Evolutionary conservation across 2,797 vertebrate genomes (phyloP), one percentile per base, ranked within the genome.

Genomic region (Kryptolebias ocellatus): DNA sequence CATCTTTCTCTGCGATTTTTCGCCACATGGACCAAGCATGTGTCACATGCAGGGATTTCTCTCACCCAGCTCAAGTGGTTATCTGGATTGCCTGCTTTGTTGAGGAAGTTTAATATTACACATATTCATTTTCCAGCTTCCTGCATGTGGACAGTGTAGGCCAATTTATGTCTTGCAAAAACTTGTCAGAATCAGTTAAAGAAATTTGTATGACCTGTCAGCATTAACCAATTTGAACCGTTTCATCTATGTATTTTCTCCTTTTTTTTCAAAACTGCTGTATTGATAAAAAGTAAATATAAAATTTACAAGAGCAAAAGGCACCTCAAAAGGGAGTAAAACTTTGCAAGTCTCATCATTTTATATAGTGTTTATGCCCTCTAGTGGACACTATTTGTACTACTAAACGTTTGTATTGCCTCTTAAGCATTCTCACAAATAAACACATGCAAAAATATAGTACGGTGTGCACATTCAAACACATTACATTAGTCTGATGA

Each of bases 1-100:
- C 77, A 87, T 87, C 83, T 66, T 72, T 66, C 78, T 37, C 55
- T 51, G 74, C 76, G 70, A 80, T 90, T 90, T 17, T 85, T 83
- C 88, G 87, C 84, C 78, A 76, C 78, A 59, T 59, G 77, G 77
- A 77, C 55, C 14, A 47, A 72, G 75, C 71, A 81, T 80, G 78
- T 83, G 78, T 84, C 76, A 70, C 66, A 81, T 70, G 71, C 28
- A 53, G 56, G 69, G 87, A 85, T 81, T 84, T 79, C 74, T 89
- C 80, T 79, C 62, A 47, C 63, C 67, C 73, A 65, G 66, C 80
- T 85, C 60, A 79, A 85, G 83, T 85, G 12, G 24, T 84, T 80
- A 73, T 83, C 51, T 74, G 66, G 55, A 77, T 77, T 79, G 73
- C 37, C 52, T 47, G 46, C 64, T 68, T 83, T 62, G 71, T 83